phyloP scores from a whole-genome alignment of 2,113 vertebrate species.

The Prunella fulvescens region DNA sequence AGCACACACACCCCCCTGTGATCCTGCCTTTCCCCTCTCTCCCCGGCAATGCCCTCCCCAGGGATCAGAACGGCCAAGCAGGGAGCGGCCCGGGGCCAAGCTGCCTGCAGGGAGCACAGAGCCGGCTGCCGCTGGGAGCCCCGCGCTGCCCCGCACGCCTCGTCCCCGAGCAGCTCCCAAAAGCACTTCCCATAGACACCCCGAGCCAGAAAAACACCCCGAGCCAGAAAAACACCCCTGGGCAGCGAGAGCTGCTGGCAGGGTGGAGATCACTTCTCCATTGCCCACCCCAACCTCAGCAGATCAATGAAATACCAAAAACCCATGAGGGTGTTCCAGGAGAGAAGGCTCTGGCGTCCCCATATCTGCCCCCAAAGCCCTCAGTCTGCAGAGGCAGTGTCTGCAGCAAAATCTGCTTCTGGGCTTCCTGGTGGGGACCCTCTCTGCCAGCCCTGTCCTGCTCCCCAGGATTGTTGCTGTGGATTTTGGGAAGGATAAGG shows the following conservation, averaged over 20 bases:
- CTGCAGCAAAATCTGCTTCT: background rate
- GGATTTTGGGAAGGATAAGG: slow-evolving; percentile 63
- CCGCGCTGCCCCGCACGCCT: rapidly evolving
- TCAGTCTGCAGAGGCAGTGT: rapidly evolving
- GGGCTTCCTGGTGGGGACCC: background rate
- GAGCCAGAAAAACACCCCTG: too few relatives aligned
- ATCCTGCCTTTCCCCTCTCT: background rate
- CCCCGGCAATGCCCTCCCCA: rapidly evolving
- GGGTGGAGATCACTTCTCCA: background rate
- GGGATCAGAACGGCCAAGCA: background rate
- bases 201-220: rapidly evolving
- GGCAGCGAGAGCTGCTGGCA: background rate
- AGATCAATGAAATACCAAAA: rapidly evolving
- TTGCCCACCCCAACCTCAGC: background rate
- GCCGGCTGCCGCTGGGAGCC: background rate
- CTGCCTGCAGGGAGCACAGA: rapidly evolving
- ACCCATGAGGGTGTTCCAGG: too few relatives aligned
- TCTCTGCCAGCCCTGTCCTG: background rate
- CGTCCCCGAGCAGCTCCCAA: rapidly evolving
- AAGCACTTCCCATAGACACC: rapidly evolving
- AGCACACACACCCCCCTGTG: background rate
- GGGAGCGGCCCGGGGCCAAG: rapidly evolving
- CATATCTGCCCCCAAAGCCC: background rate
- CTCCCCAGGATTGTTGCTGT: slow-evolving; percentile 55
- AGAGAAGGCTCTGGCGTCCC: background rate